Evolutionary conservation across 2,113 vertebrate genomes (phyloP).

Genomic region (Menidia beryllina): DNA sequence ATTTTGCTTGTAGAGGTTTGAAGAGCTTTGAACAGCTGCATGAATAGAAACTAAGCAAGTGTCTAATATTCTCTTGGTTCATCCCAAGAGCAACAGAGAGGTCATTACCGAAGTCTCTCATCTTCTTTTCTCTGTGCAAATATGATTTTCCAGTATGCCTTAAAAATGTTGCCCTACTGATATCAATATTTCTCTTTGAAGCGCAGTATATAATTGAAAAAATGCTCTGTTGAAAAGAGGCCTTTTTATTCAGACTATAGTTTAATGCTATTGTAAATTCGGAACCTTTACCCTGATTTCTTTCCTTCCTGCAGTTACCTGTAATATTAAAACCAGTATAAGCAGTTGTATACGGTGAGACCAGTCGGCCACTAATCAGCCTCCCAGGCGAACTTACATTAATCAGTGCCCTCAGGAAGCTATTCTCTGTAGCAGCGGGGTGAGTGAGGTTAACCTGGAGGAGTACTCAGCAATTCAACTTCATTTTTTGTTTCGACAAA

Average conservation of each 20-base stretch:
- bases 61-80: conserved; percentile 51
- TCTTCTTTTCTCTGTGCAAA: conserved; percentile 50
- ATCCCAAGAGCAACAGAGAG: conserved; percentile 31
- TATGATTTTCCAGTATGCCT: conserved; percentile 18
- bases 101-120: conserved; percentile 57
- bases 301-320: conserved; percentile 15
- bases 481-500: background rate
- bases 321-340: conserved; percentile 21
- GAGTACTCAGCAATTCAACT: background rate
- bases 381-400: conserved; percentile 18
- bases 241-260: conserved; percentile 12
- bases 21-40: conserved; percentile 44
- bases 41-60: conserved; percentile 19
- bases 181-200: conserved; percentile 51
- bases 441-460: conserved; percentile 4
- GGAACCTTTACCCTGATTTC: conserved; percentile 15
- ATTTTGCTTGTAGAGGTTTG: conserved; percentile 41
- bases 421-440: conserved; percentile 24
- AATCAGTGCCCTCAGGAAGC: conserved; percentile 32
- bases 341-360: conserved; percentile 20
- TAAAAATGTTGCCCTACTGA: conserved; percentile 32
- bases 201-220: conserved; percentile 19
- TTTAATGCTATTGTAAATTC: conserved; percentile 5
- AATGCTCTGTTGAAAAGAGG: conserved; percentile 18
- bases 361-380: conserved; percentile 5